A percentile compares a stretch with the other conserved stretches of the same genome.
Evolutionary conservation across 1,140 invertebrate species (phyloP).

Genomic region (Paramacrobiotus metropolitanus): DNA sequence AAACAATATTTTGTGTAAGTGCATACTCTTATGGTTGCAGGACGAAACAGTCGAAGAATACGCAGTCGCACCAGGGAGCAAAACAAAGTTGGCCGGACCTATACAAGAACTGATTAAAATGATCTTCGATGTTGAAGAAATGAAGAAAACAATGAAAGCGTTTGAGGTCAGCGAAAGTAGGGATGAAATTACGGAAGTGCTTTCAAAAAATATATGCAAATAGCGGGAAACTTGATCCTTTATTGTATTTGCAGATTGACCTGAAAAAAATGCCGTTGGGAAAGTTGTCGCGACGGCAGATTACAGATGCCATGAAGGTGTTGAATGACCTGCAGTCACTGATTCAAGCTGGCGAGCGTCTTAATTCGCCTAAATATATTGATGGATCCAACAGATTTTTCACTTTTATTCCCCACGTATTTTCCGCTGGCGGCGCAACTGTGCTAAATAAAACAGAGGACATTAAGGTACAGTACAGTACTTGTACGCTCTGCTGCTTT

Average conservation of each 20-base stretch:
- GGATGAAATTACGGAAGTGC: too few relatives aligned
- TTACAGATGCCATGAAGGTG: conserved; percentile 57
- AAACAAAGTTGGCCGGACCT: conserved; percentile 42
- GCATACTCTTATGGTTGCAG: conserved; percentile 13
- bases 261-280: conserved; percentile 91
- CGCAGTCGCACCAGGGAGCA: conserved; percentile 17
- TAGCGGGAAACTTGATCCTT: too few relatives aligned
- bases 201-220: too few relatives aligned
- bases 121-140: conserved; percentile 70
- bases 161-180: too few relatives aligned
- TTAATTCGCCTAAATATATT: conserved; percentile 32
- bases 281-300: conserved; percentile 73
- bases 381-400: conserved; percentile 77
- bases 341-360: conserved; percentile 25
- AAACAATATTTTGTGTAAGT: conserved; percentile 11
- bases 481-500: neutral
- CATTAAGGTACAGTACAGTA: conserved; percentile 33
- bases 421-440: conserved; percentile 57
- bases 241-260: conserved; percentile 10
- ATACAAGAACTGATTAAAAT: conserved; percentile 59
- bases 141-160: conserved; percentile 77
- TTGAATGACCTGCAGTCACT: conserved; percentile 48
- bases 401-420: conserved; percentile 79
- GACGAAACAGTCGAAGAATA: conserved; percentile 22
- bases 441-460: conserved; percentile 46